Base-by-base conservation (phyloP, 2,797 vertebrate genomes). In the Synanceia verrucosa region DNA sequence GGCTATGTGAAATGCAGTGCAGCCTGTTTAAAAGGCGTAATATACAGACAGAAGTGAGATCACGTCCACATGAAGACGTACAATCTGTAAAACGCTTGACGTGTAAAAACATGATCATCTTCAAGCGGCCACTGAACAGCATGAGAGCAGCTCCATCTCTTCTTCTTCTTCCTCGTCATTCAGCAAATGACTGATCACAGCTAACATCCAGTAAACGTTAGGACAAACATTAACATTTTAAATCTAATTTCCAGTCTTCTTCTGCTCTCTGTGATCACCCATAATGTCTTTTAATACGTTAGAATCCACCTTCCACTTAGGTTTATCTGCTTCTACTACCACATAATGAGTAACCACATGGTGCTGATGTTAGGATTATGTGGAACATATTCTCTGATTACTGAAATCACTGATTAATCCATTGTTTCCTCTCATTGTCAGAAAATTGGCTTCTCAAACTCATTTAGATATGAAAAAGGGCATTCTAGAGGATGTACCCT, bases 61-160 rank as follows among this genome's bases (percentile, higher is more conserved):
- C 7, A 13, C 18, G 24, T 63, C 73, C 71, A 76, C 78, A 52
- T 55, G 69, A 81, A 78, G 60, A 71, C 44, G 11, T 3, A 24
- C 10, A 1, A 24, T n/a, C 19, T 34, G 24, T 24, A 58, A 68
- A 68, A 61, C 1, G 3, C 24, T n/a, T n/a, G n/a, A n/a, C n/a
- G n/a, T n/a, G n/a, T n/a, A n/a, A n/a, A n/a, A 3, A 37, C 4
- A 11, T 9, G 11, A 1, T 4, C 0, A 34, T 34, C 8, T 33
- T 16, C 28, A 52, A n/a, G n/a, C n/a, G n/a, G n/a, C n/a, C n/a
- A n/a, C n/a, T 12, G 29, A 28, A 14, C 16, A 31, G 29, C 5
- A 29, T 1, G 19, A 18, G 11, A 31, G 12, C n/a, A 9, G 14
- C n/a, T 12, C 8, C 1, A 7, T 41, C 26, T 19, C 36, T 7